Base-by-base conservation (phyloP, 2,888 invertebrate genomes). In the Sisyra nigra region DNA sequence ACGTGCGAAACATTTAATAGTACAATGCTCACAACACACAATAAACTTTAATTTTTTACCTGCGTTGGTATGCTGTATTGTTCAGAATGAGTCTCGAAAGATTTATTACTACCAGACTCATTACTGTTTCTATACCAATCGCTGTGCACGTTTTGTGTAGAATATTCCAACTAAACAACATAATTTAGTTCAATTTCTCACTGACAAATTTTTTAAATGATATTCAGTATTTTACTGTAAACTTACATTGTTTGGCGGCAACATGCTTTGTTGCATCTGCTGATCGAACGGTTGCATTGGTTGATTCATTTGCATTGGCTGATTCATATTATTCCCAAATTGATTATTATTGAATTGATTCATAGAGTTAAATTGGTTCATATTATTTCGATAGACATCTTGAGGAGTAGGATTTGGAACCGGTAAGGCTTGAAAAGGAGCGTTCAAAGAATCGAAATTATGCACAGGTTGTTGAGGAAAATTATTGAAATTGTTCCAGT, bases 21-120 rank as follows among this genome's bases (percentile, higher is more conserved):
- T n/a, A n/a, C n/a, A n/a, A 24, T 24, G 3, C 24, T 5, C 24
- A 30, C 15, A 31, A 14, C 29, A 13, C 29, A 13, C 31, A 14
- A 31, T 10, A 11, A 24, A 8, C 18, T 38, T 43, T n/a, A n/a
- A n/a, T n/a, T n/a, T n/a, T n/a, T n/a, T 43, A 43, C 43, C 43
- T 43, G 43, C 15, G 43, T 43, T 18, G 43, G 43, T 38, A 43
- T 43, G 30, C 37, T 43, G 38, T 37, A 43, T 38, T 43, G 43
- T 31, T 43, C 37, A 43, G 30, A 11, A 9, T 30, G 37, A 31
- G 24, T 31, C 11, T 31, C 19, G 15, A 19, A 42, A 30, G 34
- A 10, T 37, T 17, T 17, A 17, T 10, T 10, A 37, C 11, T 37
- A 24, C 34, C 13, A 10, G 11, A 8, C 17, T 42, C 42, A 35